Evolutionary conservation across 1,140 invertebrate species (phyloP).

Genomic region (Vollenhovia emeryi): DNA sequence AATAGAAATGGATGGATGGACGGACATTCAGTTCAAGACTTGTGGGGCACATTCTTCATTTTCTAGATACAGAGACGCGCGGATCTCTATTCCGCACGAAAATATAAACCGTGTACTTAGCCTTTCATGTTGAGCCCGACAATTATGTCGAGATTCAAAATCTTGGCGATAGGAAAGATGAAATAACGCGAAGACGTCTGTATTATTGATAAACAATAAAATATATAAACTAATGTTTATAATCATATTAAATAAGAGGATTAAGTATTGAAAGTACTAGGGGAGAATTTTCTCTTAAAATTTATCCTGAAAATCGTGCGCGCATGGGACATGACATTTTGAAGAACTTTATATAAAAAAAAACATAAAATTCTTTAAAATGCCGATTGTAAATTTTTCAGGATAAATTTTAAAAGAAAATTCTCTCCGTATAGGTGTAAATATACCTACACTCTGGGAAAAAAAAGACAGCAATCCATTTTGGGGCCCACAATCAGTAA

Average conservation of each 20-base stretch:
- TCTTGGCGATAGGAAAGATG: not conserved
- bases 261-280: no score
- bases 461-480: no score
- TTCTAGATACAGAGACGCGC: not conserved
- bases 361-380: no score
- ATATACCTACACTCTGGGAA: no score
- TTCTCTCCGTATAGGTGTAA: no score
- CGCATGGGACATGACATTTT: no score
- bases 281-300: no score
- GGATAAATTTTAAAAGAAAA: no score
- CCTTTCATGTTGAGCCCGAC: not conserved
- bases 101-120: not conserved
- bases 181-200: not conserved
- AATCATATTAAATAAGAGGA: not conserved
- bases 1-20: constrained; percentile 9
- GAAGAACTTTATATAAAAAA: no score
- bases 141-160: not conserved
- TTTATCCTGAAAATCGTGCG: no score
- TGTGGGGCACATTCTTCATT: not conserved
- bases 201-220: not conserved
- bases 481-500: no score
- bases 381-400: no score
- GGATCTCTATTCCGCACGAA: not conserved
- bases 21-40: constrained; percentile 5
- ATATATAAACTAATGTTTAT: not conserved